These are phyloP conservation scores for Aythya fuligula DNA, from an alignment of 2,797 vertebrate species.

Conservation along the genomic window DNA sequence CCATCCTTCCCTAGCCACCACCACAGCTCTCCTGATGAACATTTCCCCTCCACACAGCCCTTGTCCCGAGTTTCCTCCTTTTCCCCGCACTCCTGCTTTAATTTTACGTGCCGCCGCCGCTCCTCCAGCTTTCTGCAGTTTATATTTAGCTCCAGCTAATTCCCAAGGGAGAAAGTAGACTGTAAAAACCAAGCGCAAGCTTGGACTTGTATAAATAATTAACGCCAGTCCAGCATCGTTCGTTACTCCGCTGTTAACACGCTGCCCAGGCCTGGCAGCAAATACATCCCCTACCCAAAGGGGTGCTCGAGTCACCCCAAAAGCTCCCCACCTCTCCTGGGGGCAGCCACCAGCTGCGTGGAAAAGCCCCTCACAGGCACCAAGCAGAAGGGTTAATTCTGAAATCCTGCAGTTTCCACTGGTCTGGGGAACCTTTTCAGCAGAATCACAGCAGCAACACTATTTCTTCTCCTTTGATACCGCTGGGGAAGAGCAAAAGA, in stretches of 20 bases:
- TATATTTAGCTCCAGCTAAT: neutral
- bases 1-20: too few relatives aligned
- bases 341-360: neutral
- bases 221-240: neutral
- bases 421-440: neutral
- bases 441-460: neutral
- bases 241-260: neutral
- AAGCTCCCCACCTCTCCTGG: neutral
- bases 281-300: neutral
- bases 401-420: neutral
- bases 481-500: rapidly evolving
- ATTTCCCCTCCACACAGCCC: neutral
- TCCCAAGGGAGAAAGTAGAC: neutral
- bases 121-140: neutral
- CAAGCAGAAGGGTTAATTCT: neutral
- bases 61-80: neutral
- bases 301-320: neutral
- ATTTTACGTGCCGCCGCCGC: neutral
- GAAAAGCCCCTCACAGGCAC: too few relatives aligned
- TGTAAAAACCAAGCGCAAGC: neutral
- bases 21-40: neutral
- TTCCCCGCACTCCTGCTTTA: rapidly evolving
- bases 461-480: neutral
- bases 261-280: rapidly evolving
- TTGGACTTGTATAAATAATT: neutral